Evolutionary conservation across 1,140 invertebrate species (phyloP), one percentile per base, ranked within the genome.

Genomic region (Trichonephila clavata): DNA sequence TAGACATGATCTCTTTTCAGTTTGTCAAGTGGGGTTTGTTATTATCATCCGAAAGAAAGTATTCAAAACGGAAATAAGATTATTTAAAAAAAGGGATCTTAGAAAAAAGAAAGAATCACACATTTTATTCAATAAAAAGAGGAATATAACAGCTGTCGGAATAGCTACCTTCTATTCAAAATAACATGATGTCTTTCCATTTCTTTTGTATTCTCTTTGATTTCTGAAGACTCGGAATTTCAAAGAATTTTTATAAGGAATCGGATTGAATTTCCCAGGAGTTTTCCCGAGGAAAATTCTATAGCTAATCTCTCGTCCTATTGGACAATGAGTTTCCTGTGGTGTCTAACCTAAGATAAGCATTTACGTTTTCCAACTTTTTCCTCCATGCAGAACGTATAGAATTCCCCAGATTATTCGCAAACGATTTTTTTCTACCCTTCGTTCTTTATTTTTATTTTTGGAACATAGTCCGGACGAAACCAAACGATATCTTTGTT

Each of bases 401-500:
- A 68, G 65, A 68, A 68, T 68, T 68, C 65, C 65, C 65, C 10
- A 68, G 65, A 68, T 68, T 24, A 24, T 24, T 68, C n/a, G n/a
- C 14, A 24, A 68, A 68, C n/a, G 65, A 63, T 18, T 65, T n/a
- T 65, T 65, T 68, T 24, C 24, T 65, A n/a, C 21, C 13, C n/a
- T 27, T 50, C 50, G 50, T 50, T 50, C 50, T 50, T 50, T 50
- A 50, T 50, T 50, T 50, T 50, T 50, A 50, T 68, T 68, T 68
- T 68, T 27, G 65, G 65, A 68, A 68, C n/a, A 68, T 21, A 68
- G 21, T 68, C 65, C 24, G n/a, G n/a, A 24, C n/a, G 24, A n/a
- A 24, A 68, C 65, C 65, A 68, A 68, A 68, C 65, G 65, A 68
- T 68, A 68, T 68, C 65, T 68, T 68, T 68, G 65, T 68, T 68